Evolutionary conservation across 2,797 vertebrate species (phyloP).

Genomic region (Triplophysa bombifrons): DNA sequence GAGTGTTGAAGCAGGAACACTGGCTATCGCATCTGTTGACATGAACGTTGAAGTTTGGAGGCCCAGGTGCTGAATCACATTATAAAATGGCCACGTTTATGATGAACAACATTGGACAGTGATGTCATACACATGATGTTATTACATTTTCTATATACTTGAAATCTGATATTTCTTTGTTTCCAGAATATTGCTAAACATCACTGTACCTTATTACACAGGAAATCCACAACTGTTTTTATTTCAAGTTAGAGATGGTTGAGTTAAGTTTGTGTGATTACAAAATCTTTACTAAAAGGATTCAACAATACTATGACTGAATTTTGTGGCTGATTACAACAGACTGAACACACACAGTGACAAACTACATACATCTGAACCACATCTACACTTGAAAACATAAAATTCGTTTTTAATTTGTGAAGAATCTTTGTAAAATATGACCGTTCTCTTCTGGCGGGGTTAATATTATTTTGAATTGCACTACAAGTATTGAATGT

Average conservation of each 20-base stretch:
- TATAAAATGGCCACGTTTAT: neutral
- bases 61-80: constrained; percentile 65
- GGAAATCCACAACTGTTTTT: no score
- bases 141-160: neutral
- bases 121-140: neutral
- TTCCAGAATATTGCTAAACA: no score
- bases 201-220: no score
- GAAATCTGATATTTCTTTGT: neutral
- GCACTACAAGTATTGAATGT: neutral
- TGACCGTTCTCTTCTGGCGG: neutral
- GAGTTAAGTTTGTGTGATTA: neutral
- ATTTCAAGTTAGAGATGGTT: neutral
- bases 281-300: neutral
- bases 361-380: neutral
- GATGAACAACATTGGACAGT: neutral
- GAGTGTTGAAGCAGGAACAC: constrained; percentile 82
- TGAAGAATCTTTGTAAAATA: no score
- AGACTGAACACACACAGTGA: neutral
- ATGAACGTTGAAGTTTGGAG: constrained; percentile 85
- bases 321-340: neutral
- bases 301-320: neutral
- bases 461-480: neutral
- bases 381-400: neutral
- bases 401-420: neutral
- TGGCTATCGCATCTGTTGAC: constrained; percentile 84